Evolutionary conservation across 2,888 invertebrate species (phyloP), one percentile per base, ranked within the genome.

Genomic region (Lordiphosa fenestrarum): DNA sequence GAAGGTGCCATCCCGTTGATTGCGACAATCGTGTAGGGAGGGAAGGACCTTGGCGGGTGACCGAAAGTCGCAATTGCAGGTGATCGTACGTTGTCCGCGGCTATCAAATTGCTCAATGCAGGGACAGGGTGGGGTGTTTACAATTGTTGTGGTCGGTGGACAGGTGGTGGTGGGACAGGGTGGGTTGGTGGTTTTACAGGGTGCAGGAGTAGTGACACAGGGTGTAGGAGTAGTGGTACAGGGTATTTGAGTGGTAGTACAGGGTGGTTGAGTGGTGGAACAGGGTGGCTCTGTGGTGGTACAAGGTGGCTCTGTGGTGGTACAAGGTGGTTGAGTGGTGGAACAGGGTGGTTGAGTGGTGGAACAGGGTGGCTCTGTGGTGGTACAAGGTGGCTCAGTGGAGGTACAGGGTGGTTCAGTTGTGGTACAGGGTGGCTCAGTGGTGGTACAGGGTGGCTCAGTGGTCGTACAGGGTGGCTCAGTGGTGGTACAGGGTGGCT

Each of bases 1-100:
- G 30, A 53, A n/a, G 3, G 57, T 56, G 5, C 73, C 81, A 7
- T 72, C 76, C 4, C 25, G 37, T 1, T 36, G 6, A 5, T 41
- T 59, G 5, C 39, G 59, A 41, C 76, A 73, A 10, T 58, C 69
- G 9, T 30, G 46, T 2, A 35, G 6, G 4, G 68, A 53, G 12
- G 41, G 3, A 38, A 66, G 10, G n/a, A 30, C 2, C 12, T 33
- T 7, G n/a, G 40, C 35, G 15, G 47, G 12, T 5, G 2, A 7
- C 5, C 7, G 7, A 15, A 19, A 5, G 15, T 13, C 10, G n/a
- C 48, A 3, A 50, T 30, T 15, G 38, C 23, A 5, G 35, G 15
- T 4, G 60, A n/a, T 7, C 37, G 44, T 10, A 13, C 13, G 25
- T 7, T 3, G 33, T n/a, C 10, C 0, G 39, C 12, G 1, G 41